phyloP scores from a whole-genome alignment of 2,888 invertebrate species.

The Synanthedon formicaeformis region DNA sequence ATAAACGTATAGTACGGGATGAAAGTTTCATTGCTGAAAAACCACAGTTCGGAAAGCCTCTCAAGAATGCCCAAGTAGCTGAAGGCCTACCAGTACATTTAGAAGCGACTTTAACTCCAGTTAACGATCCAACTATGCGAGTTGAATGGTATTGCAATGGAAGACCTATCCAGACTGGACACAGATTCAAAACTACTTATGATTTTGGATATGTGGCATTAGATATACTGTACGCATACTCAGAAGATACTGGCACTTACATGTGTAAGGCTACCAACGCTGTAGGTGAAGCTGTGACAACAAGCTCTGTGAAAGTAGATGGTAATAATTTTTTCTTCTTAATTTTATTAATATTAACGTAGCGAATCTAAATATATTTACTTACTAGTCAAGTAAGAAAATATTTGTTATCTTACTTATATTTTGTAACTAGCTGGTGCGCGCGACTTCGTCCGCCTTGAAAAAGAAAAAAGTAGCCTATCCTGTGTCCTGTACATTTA shows the following conservation, averaged over 20 bases:
- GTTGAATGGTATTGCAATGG: slow-evolving; percentile 99
- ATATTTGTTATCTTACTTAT: no score
- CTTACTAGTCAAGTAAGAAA: no score
- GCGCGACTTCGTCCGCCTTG: no score
- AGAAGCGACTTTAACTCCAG: slow-evolving; percentile 95
- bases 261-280: slow-evolving; percentile 96
- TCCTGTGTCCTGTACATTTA: no score
- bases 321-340: slow-evolving; percentile 61
- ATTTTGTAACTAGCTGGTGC: no score
- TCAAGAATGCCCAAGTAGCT: slow-evolving; percentile 86
- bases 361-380: neutral
- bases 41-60: slow-evolving; percentile 89
- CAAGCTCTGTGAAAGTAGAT: slow-evolving; percentile 88
- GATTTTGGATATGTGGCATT: slow-evolving; percentile 98
- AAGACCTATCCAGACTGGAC: slow-evolving; percentile 90
- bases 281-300: slow-evolving; percentile 95
- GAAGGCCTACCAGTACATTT: slow-evolving; percentile 92
- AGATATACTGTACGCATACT: slow-evolving; percentile 95
- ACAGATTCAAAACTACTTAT: slow-evolving; percentile 95
- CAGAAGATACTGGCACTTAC: slow-evolving; percentile 97
- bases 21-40: slow-evolving; percentile 84
- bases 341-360: neutral
- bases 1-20: slow-evolving; percentile 78
- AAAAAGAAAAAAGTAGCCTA: no score
- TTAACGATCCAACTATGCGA: slow-evolving; percentile 98